phyloP scores from a whole-genome alignment of 2,113 vertebrate species.

The Cyanistes caeruleus region DNA sequence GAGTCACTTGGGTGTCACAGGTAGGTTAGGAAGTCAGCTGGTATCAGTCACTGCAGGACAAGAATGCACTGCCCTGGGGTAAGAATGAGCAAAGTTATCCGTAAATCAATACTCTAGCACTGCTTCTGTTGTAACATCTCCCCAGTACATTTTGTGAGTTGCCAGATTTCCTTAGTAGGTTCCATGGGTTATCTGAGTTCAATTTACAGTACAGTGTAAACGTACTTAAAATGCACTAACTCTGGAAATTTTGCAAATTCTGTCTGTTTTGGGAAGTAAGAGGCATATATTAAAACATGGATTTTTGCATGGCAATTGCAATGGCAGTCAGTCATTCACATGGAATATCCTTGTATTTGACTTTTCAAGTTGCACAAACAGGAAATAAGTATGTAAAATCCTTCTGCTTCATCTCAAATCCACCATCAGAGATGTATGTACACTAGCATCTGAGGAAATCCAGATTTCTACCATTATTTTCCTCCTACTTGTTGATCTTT shows the following conservation, averaged over 20 bases:
- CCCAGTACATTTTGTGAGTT: not conserved
- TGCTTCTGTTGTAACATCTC: not conserved
- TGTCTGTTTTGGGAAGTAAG: not conserved
- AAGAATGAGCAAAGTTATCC: not conserved
- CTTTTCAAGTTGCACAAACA: not conserved
- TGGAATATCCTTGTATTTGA: not conserved
- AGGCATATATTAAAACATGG: not conserved
- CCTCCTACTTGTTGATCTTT: not conserved
- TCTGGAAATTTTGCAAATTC: not conserved
- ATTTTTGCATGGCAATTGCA: not conserved
- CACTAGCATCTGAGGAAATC: not conserved
- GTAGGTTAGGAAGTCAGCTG: not conserved
- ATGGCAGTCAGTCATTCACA: not conserved
- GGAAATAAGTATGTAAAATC: not conserved
- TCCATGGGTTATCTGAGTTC: not conserved
- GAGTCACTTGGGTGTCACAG: not conserved
- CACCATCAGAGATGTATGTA: not conserved
- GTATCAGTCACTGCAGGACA: not conserved
- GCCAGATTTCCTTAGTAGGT: not conserved
- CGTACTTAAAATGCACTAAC: not conserved
- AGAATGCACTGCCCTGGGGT: not conserved
- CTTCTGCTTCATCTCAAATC: not conserved
- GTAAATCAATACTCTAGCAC: not conserved
- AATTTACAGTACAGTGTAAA: not conserved
- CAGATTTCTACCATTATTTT: not conserved